Evolutionary conservation across 2,888 invertebrate species (phyloP).

Genomic region (Epinotia brunnichana): DNA sequence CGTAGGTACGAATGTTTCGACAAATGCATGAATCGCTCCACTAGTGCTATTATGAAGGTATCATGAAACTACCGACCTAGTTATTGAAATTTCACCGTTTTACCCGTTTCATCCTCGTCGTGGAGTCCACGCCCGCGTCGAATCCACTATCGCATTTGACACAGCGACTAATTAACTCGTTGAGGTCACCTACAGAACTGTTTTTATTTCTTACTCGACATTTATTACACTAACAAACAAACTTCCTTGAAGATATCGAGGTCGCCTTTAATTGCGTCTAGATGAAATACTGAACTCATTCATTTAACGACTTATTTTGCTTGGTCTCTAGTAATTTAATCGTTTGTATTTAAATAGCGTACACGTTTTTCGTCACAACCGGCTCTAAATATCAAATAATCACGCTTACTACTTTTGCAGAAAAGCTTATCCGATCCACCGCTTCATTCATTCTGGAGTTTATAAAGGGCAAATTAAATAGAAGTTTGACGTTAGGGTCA

Average conservation of each 20-base stretch:
- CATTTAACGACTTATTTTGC: conserved; percentile 34
- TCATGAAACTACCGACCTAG: conserved; percentile 46
- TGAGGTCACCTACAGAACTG: conserved; percentile 54
- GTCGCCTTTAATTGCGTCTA: conserved; percentile 48
- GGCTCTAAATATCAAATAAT: neutral
- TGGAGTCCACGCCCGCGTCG: conserved; percentile 52
- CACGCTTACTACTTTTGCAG: neutral
- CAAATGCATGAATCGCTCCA: neutral
- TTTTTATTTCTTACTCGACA: conserved; percentile 50
- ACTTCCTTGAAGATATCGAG: conserved; percentile 54
- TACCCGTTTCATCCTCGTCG: conserved; percentile 52
- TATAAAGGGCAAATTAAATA: too few species aligned
- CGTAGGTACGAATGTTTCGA: too few species aligned
- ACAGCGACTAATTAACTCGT: conserved; percentile 59
- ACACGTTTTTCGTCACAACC: neutral
- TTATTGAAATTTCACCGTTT: conserved; percentile 51
- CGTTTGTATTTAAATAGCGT: conserved; percentile 19
- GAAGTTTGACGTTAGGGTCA: too few species aligned
- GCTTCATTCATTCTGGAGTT: too few species aligned
- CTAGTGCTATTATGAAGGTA: conserved; percentile 4
- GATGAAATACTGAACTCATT: conserved; percentile 41
- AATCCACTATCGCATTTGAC: conserved; percentile 58
- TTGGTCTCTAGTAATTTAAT: conserved; percentile 18
- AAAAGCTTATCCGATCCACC: too few species aligned
- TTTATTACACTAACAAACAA: conserved; percentile 42